Conservation (phyloP, 2,797 vertebrate species). For the Leuciscus waleckii region DNA sequence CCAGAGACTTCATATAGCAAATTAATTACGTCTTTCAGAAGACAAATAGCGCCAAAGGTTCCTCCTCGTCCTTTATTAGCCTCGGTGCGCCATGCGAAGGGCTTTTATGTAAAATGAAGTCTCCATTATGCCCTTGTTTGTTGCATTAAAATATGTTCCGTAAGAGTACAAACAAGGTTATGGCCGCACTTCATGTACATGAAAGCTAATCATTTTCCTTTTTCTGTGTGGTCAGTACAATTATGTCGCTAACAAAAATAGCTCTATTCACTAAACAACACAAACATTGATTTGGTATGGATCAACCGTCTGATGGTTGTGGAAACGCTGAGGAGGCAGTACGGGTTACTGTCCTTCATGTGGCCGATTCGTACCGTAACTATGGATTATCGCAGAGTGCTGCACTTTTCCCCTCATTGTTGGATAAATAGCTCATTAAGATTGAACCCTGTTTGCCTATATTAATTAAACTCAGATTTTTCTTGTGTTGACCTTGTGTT, state of each 20-base stretch:
- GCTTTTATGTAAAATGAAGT: slow-evolving; percentile 18
- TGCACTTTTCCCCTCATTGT: slow-evolving; percentile 50
- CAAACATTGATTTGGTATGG: slow-evolving; percentile 46
- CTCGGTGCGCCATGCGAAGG: background rate
- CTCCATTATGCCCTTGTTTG: slow-evolving; percentile 32
- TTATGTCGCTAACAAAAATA: slow-evolving; percentile 30
- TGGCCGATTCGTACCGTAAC: slow-evolving; percentile 37
- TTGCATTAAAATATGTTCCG: slow-evolving; percentile 26
- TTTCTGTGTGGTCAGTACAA: slow-evolving; percentile 23
- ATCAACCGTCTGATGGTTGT: slow-evolving; percentile 33
- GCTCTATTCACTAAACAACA: slow-evolving; percentile 34
- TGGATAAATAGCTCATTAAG: slow-evolving; percentile 48
- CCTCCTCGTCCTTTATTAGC: slow-evolving; percentile 25
- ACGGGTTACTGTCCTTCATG: slow-evolving; percentile 33
- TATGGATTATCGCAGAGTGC: slow-evolving; percentile 54
- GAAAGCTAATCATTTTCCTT: slow-evolving; percentile 32
- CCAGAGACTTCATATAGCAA: slow-evolving; percentile 50
- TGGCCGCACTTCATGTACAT: background rate
- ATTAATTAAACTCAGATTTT: slow-evolving; percentile 56
- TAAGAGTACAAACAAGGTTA: background rate
- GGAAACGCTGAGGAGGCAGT: slow-evolving; percentile 40
- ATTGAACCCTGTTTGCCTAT: slow-evolving; percentile 31
- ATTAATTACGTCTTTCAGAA: slow-evolving; percentile 51
- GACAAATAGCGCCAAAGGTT: slow-evolving; percentile 42
- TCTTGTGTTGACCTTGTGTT: slow-evolving; percentile 23